These are phyloP conservation scores for Epinephelus coioides DNA, from an alignment of 2,797 vertebrate genomes.

Conservation along the genomic window DNA sequence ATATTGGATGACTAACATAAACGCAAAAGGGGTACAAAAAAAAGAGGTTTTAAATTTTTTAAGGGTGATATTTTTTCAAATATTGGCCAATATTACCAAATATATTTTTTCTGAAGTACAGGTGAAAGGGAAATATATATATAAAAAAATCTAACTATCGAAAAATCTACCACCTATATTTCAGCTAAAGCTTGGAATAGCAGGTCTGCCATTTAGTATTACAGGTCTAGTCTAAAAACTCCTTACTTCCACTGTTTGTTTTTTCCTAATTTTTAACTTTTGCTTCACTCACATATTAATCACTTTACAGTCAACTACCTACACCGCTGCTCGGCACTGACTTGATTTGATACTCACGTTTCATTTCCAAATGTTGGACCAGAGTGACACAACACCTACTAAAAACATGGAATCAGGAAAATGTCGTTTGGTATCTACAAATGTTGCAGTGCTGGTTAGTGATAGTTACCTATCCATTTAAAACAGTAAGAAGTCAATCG, in stretches of 20 bases:
- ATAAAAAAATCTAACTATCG: slow-evolving; percentile 9
- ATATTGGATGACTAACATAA: slow-evolving; percentile 4
- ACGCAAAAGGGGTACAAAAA: not conserved
- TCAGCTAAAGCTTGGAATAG: slow-evolving; percentile 36
- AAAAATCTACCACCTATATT: slow-evolving; percentile 32
- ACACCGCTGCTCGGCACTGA: slow-evolving; percentile 11
- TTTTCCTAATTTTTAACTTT: slow-evolving; percentile 16
- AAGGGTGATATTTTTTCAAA: slow-evolving; percentile 5
- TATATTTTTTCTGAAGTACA: not conserved
- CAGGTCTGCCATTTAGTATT: not conserved
- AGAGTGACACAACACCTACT: slow-evolving; percentile 11
- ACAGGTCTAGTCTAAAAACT: slow-evolving; percentile 17
- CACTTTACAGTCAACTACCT: not conserved
- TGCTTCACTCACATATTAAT: slow-evolving; percentile 19
- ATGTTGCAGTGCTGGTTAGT: slow-evolving; percentile 34
- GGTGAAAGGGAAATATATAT: slow-evolving; percentile 4
- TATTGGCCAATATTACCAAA: not conserved
- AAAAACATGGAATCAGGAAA: not conserved
- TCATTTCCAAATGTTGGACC: slow-evolving; percentile 41
- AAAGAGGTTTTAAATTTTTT: slow-evolving; percentile 8
- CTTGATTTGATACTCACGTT: slow-evolving; percentile 37
- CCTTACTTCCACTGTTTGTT: not conserved
- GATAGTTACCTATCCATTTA: slow-evolving; percentile 22
- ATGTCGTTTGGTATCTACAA: slow-evolving; percentile 21
- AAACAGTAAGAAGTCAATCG: slow-evolving; percentile 15